A percentile compares a stretch with the other conserved stretches of the same genome.
These are phyloP conservation scores for Vesta saturnalis DNA, from an alignment of 2,888 invertebrate genomes.

Conservation along the genomic window DNA sequence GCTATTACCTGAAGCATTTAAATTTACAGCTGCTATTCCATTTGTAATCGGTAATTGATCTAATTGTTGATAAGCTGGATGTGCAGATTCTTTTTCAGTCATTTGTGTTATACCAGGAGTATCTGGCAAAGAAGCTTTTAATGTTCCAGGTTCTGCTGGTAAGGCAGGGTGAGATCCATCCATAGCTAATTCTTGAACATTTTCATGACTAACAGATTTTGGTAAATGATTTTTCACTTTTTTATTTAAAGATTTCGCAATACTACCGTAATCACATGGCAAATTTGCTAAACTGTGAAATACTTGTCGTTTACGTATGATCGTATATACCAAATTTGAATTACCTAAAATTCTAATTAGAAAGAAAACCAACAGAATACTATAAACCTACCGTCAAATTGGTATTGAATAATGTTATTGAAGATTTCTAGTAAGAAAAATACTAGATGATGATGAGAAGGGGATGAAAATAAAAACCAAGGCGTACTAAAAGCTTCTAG, in stretches of 20 bases:
- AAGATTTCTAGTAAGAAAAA: conserved; percentile 99
- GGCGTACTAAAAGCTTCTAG: conserved; percentile 98
- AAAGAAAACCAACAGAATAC: background rate
- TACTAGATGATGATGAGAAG: conserved; percentile 97
- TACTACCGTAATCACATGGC: conserved; percentile 91
- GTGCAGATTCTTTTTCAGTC: conserved; percentile 95
- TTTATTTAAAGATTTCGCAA: conserved; percentile 79
- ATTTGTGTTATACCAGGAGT: conserved; percentile 92
- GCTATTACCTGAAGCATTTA: conserved; percentile 51
- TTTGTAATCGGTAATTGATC: conserved; percentile 55
- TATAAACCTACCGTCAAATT: conserved; percentile 84
- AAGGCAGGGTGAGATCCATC: conserved; percentile 85
- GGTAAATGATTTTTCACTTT: conserved; percentile 60
- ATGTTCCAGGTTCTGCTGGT: conserved; percentile 91
- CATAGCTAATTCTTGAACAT: conserved; percentile 76
- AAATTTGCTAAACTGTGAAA: conserved; percentile 98
- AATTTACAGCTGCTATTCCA: conserved; percentile 55
- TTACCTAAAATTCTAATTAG: conserved; percentile 73
- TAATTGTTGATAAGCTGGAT: conserved; percentile 66
- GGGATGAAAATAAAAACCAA: conserved; percentile 97
- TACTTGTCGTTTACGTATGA: conserved; percentile 97
- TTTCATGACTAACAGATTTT: conserved; percentile 63
- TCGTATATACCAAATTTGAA: conserved; percentile 97
- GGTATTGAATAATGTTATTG: conserved; percentile 99
- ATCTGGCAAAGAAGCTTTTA: conserved; percentile 89